These are phyloP conservation scores for Uropsilus gracilis DNA, from an alignment of 2,113 vertebrate genomes.

Conservation along the genomic window DNA sequence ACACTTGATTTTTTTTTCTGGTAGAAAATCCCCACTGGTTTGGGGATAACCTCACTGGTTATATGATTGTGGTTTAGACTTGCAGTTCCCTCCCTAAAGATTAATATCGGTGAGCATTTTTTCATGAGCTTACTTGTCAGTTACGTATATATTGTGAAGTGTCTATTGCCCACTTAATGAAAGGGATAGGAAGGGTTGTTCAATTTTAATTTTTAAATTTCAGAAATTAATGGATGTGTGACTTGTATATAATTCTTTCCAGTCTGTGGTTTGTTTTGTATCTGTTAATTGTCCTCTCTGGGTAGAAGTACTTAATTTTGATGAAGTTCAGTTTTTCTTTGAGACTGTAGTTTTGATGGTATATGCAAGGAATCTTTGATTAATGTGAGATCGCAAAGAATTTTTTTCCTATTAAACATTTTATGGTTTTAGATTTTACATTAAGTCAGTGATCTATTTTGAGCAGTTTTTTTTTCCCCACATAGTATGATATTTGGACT, in stretches of 20 bases:
- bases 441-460: neutral
- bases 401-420: neutral
- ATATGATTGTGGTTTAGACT: slow-evolving; percentile 15
- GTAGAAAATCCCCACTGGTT: neutral
- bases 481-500: neutral
- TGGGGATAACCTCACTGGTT: no score
- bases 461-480: neutral
- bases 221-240: neutral
- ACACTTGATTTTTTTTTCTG: neutral
- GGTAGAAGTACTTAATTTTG: neutral
- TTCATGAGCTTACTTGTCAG: no score
- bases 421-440: neutral
- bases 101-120: neutral
- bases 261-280: neutral
- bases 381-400: neutral
- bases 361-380: neutral
- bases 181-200: neutral
- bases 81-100: neutral
- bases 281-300: neutral
- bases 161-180: neutral
- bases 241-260: neutral
- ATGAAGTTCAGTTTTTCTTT: neutral
- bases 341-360: neutral
- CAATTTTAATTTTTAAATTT: neutral
- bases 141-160: neutral